Percentiles rank a stretch among this genome's conserved stretches.
These are phyloP conservation scores for Oreochromis grahami DNA, from an alignment of 2,797 vertebrate species.

Conservation along the genomic window DNA sequence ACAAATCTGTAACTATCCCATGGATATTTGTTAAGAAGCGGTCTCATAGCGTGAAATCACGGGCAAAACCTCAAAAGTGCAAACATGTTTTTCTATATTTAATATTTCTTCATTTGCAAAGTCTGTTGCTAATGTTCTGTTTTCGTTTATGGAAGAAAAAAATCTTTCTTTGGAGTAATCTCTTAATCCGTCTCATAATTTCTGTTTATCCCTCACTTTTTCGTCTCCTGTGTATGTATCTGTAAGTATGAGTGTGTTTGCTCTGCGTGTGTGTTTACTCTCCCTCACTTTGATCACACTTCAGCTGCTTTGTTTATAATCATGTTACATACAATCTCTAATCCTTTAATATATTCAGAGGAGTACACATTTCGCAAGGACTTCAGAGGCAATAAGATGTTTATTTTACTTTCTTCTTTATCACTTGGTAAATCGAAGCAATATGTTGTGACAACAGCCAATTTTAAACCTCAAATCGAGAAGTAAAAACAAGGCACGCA, in stretches of 20 bases:
- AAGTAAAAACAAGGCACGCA: neutral
- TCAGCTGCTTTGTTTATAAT: conserved; percentile 47
- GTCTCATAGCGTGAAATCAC: neutral
- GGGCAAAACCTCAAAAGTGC: neutral
- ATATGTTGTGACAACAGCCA: neutral
- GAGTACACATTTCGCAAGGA: conserved; percentile 26
- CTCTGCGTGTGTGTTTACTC: neutral
- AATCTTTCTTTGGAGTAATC: conserved; percentile 29
- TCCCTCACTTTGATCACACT: conserved; percentile 37
- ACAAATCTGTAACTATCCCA: neutral
- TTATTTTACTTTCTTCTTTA: conserved; percentile 26
- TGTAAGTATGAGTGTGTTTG: neutral
- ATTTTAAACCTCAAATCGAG: conserved; percentile 2
- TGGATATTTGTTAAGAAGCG: neutral
- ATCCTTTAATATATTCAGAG: conserved; percentile 48
- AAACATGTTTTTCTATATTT: neutral
- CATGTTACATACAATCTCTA: conserved; percentile 43
- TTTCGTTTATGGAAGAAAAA: conserved; percentile 15
- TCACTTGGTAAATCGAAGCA: neutral
- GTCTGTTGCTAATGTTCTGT: conserved; percentile 7
- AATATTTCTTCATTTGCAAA: neutral
- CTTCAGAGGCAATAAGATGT: conserved; percentile 13
- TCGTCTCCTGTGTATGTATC: neutral
- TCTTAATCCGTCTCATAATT: conserved; percentile 40
- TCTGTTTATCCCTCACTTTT: conserved; percentile 42